phyloP scores from a whole-genome alignment of 1,140 invertebrate genomes.

The Elymnias hypermnestra region DNA sequence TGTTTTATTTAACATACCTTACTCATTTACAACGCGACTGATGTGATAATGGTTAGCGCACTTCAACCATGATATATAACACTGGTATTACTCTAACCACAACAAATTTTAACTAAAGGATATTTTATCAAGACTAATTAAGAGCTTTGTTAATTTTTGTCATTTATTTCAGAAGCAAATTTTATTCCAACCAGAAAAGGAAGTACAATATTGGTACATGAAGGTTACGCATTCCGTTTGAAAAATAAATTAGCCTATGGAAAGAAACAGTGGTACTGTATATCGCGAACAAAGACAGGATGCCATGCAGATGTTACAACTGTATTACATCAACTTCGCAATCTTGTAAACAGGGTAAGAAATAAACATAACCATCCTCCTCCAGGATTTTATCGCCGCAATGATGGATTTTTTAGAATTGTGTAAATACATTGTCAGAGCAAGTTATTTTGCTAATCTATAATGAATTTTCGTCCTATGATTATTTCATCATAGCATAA shows the following conservation, averaged over 20 bases:
- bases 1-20: too few relatives aligned
- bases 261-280: constrained; percentile 69
- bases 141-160: constrained; percentile 11
- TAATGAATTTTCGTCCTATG: too few relatives aligned
- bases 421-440: too few relatives aligned
- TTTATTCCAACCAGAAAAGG: constrained; percentile 65
- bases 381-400: constrained; percentile 57
- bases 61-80: too few relatives aligned
- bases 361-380: constrained; percentile 57
- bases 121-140: too few relatives aligned
- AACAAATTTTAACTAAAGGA: too few relatives aligned
- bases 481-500: too few relatives aligned
- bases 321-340: constrained; percentile 34
- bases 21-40: too few relatives aligned
- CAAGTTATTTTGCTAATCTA: too few relatives aligned
- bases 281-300: constrained; percentile 57
- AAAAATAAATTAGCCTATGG: constrained; percentile 67
- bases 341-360: constrained; percentile 47
- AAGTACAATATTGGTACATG: constrained; percentile 53
- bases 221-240: constrained; percentile 64
- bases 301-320: constrained; percentile 61
- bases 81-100: too few relatives aligned
- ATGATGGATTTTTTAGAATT: constrained; percentile 62
- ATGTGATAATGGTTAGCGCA: too few relatives aligned
- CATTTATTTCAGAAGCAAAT: constrained; percentile 50